phyloP scores from a whole-genome alignment of 2,113 vertebrate species.

The Aythya baeri region DNA sequence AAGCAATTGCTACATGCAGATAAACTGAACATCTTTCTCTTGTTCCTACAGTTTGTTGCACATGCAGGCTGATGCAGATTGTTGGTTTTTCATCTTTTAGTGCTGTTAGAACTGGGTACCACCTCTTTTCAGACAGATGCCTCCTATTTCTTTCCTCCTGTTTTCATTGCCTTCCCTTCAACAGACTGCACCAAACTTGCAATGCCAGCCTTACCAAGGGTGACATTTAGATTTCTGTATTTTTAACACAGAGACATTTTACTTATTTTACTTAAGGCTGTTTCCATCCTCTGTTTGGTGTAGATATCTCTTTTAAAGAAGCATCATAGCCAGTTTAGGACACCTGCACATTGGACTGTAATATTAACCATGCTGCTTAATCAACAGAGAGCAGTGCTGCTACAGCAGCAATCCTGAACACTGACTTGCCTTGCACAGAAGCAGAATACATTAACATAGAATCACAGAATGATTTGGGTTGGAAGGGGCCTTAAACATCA shows the following conservation, averaged over 20 bases:
- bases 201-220: not conserved
- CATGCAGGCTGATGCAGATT: not conserved
- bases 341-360: not conserved
- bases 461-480: too few relatives aligned
- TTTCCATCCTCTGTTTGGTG: not conserved
- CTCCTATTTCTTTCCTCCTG: not conserved
- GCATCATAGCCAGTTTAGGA: not conserved
- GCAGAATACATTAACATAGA: not conserved
- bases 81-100: not conserved
- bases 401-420: not conserved
- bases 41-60: not conserved
- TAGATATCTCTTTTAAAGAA: not conserved
- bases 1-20: not conserved
- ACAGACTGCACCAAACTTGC: not conserved
- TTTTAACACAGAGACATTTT: not conserved
- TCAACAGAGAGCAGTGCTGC: rapidly evolving
- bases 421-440: not conserved
- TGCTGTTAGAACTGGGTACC: not conserved
- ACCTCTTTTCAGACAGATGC: not conserved
- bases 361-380: not conserved
- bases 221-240: too few relatives aligned
- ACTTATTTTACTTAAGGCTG: not conserved
- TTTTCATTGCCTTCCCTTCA: not conserved
- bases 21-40: not conserved
- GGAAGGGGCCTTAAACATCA: too few relatives aligned